A percentile compares a stretch with the other conserved stretches of the same genome.
Evolutionary conservation across 2,888 invertebrate genomes (phyloP).

Genomic region (Anticlea derivata): DNA sequence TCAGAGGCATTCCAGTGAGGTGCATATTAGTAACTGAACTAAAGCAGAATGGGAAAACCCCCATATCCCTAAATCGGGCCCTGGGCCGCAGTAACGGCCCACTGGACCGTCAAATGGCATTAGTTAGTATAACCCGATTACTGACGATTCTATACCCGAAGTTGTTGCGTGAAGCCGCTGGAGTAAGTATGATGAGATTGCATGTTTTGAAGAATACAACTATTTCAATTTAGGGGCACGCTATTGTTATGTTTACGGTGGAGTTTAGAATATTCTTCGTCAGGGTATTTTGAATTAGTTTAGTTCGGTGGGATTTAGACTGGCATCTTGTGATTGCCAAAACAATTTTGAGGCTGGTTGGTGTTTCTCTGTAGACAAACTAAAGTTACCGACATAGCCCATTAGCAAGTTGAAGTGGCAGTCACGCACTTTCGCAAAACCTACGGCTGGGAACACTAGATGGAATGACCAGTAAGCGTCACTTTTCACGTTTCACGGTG

Average conservation of each 20-base stretch:
- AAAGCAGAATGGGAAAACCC: too few relatives aligned
- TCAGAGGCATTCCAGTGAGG: too few relatives aligned
- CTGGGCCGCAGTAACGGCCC: conserved; percentile 36
- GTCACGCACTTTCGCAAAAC: too few relatives aligned
- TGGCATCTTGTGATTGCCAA: too few relatives aligned
- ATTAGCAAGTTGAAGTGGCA: too few relatives aligned
- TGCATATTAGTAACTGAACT: too few relatives aligned
- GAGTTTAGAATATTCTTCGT: neutral
- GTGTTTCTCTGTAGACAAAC: too few relatives aligned
- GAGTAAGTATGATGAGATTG: conserved; percentile 42
- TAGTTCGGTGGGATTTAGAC: neutral
- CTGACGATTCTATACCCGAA: conserved; percentile 44
- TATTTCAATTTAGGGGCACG: conserved; percentile 21
- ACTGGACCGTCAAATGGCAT: conserved; percentile 62
- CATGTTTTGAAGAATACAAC: conserved; percentile 29
- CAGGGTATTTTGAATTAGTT: neutral
- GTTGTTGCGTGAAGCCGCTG: conserved; percentile 40
- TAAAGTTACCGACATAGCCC: too few relatives aligned
- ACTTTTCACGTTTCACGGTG: too few relatives aligned
- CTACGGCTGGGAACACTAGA: too few relatives aligned
- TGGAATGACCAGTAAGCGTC: too few relatives aligned
- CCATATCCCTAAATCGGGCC: conserved; percentile 25
- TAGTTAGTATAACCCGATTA: conserved; percentile 69
- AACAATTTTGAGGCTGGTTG: too few relatives aligned
- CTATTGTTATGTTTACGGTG: conserved; percentile 1